Base-by-base conservation (phyloP, 2,888 invertebrate genomes). In the Acronicta aceris region DNA sequence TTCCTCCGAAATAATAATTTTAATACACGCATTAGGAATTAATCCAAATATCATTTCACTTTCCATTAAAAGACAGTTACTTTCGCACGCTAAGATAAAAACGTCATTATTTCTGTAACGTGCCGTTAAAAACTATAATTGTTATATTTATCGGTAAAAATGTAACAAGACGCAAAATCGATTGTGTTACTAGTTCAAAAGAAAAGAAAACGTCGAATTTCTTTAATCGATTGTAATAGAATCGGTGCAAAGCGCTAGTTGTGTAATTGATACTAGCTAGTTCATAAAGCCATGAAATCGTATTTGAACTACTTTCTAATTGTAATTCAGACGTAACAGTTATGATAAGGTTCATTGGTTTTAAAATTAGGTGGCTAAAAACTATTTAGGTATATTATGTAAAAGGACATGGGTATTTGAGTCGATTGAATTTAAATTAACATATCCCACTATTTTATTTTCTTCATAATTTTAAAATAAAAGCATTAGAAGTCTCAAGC, bases 281-380 rank as follows among this genome's bases (percentile, higher is more conserved):
- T 76, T 71, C 76, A 69, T 71, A 71, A 70, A 74, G 59, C 81
- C 79, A 80, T 87, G 78, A 85, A 84, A 84, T 82, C 59, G 74
- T 78, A 80, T 83, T 84, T 81, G 82, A 78, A 84, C 82, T 78
- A 87, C 90, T 90, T 90, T 89, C 90, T 88, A 87, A 86, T 83
- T 58, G 67, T 76, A 77, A 77, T 71, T 66, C 58, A 54, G 49
- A 75, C 65, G 75, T 75, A 72, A 76, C 75, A 62, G 59, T 50
- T 57, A 48, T 59, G 60, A 68, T 65, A 71, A 36, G 47, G 55
- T 58, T 64, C 58, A 78, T 66, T 61, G n/a, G 38, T 38, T 38
- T 38, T 7, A n/a, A 38, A n/a, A 6, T 12, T 12, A 33, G 12
- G 12, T 12, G 10, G 12, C 33, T 3, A 33, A 33, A 33, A 33